Evolutionary conservation across 2,888 invertebrate species (phyloP).

Genomic region (Ornithoptera priamus): DNA sequence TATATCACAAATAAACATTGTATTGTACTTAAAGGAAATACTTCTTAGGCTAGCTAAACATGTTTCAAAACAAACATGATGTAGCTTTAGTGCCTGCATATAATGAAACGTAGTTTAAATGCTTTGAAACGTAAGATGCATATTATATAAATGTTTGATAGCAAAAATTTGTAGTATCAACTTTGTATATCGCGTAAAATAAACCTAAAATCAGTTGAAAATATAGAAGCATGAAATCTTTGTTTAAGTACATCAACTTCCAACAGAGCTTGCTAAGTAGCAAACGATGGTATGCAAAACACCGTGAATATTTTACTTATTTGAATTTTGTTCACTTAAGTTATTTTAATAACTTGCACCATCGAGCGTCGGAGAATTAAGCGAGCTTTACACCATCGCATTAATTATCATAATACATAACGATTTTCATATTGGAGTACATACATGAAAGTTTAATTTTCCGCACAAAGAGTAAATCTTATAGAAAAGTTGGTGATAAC

Average conservation of each 20-base stretch:
- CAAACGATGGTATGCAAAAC: constrained; percentile 45
- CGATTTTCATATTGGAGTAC: neutral
- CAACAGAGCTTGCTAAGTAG: constrained; percentile 36
- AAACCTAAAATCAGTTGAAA: neutral
- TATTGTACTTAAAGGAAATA: too few species aligned
- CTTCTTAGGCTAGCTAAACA: too few species aligned
- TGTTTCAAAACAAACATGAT: too few species aligned
- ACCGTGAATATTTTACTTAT: constrained; percentile 50
- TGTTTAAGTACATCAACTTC: constrained; percentile 32
- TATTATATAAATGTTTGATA: too few species aligned
- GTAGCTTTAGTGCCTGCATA: too few species aligned
- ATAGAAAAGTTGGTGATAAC: too few species aligned
- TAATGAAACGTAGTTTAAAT: too few species aligned
- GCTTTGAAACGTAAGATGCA: too few species aligned
- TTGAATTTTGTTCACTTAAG: constrained; percentile 62
- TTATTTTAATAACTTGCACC: constrained; percentile 49
- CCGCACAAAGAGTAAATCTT: too few species aligned
- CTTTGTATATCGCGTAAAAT: neutral
- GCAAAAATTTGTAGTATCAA: neutral
- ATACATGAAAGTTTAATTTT: too few species aligned
- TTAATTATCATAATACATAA: constrained; percentile 38
- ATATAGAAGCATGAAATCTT: constrained; percentile 12
- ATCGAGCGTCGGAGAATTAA: constrained; percentile 39
- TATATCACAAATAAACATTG: too few species aligned
- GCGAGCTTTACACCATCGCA: constrained; percentile 48